These are phyloP conservation scores for Psephotus haematonotus DNA, from an alignment of 2,113 vertebrate genomes.

Conservation along the genomic window DNA sequence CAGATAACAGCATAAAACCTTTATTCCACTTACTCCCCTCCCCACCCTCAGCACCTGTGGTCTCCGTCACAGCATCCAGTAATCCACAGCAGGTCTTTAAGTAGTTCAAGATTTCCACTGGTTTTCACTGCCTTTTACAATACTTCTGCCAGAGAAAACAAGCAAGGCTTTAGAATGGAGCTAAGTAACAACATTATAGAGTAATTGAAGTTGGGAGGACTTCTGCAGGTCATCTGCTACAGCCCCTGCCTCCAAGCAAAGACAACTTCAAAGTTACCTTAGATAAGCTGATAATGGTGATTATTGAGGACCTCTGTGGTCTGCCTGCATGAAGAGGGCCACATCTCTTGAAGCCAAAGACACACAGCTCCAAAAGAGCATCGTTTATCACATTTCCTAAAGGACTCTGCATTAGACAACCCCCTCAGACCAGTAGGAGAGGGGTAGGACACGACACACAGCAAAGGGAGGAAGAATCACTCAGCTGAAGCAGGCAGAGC, in stretches of 20 bases:
- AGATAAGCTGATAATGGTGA: not conserved
- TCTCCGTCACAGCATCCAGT: not conserved
- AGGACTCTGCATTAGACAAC: not conserved
- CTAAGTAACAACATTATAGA: not conserved
- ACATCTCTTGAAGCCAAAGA: not conserved
- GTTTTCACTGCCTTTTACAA: not conserved
- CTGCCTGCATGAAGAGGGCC: not conserved
- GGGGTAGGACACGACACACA: not conserved
- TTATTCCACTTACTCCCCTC: not conserved
- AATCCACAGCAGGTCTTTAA: not conserved
- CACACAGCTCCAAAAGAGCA: not conserved
- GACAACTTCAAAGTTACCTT: not conserved
- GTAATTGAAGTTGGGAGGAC: not conserved
- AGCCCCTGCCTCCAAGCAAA: conserved; percentile 3
- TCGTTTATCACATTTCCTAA: not conserved
- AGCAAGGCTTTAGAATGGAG: not conserved
- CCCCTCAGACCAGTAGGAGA: not conserved
- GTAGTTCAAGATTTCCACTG: not conserved
- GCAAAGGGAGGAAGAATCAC: not conserved
- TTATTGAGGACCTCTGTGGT: conserved; percentile 9
- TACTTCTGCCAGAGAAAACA: not conserved
- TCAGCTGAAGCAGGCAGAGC: not conserved
- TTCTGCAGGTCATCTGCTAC: not conserved
- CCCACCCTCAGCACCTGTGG: not conserved
- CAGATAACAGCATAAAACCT: not conserved